Base-by-base conservation (phyloP, 2,888 invertebrate species). In the Nysson spinosus region DNA sequence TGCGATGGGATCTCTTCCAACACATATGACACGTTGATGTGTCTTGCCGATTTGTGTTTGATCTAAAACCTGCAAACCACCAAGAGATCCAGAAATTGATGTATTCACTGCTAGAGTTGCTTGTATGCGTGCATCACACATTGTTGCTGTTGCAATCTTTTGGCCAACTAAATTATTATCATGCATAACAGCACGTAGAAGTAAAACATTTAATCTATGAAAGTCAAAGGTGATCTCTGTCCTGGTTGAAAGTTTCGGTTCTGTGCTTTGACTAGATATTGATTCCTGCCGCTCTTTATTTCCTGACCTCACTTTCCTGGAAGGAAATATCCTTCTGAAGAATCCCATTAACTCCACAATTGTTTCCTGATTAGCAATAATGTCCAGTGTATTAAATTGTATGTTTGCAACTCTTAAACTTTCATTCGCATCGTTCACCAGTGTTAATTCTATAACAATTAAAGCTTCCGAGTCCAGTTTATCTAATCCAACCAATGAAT, bases 291-390 rank as follows among this genome's bases (percentile, higher is more conserved):
- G 69, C 12, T 81, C 78, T 39, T 80, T 72, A 1, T 57, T 63
- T 0, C 66, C 76, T 0, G 72, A 51, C 0, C 66, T 61, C 3
- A 64, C 57, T 43, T 85, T 84, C 1, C 69, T 70, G 0, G 79
- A 49, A 0, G 90, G 91, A 63, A 92, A 90, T 2, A 95, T 92
- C 44, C 96, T 91, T 78, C 94, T 93, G 2, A 92, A 90, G 83
- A 98, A 97, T n/a, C 95, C 95, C 72, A 97, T 91, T 58, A 98
- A 88, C 86, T 98, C 98, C 6, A 97, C 95, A 69, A 98, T 94
- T 0, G 98, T 98, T 87, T 97, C 97, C 86, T 97, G 97, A 88
- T 98, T 98, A 0, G 97, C 97, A 69, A 97, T 97, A 51, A 98
- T 94, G 86, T 98, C 98, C 72, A 98, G 89, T 86, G 95, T 97